These are phyloP conservation scores for Ceuthmochares aereus DNA, from an alignment of 2,113 vertebrate genomes.

Conservation along the genomic window DNA sequence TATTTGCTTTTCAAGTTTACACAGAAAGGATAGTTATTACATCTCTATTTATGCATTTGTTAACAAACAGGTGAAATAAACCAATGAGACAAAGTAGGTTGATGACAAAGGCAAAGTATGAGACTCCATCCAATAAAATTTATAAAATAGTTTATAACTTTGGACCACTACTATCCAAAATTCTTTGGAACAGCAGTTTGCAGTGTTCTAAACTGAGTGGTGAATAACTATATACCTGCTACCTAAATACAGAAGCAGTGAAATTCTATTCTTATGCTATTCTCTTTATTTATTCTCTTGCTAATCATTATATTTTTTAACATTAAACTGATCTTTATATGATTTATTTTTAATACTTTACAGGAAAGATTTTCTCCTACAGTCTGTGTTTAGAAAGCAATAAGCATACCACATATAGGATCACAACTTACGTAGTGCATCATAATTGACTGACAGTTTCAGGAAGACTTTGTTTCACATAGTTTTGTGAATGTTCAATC, in stretches of 20 bases:
- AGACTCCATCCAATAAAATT: fast-evolving
- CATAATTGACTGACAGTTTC: not conserved
- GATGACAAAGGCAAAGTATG: not conserved
- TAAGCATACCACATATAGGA: not conserved
- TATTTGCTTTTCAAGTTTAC: not conserved
- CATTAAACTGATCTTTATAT: not conserved
- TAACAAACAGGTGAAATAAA: not conserved
- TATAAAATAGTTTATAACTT: not conserved
- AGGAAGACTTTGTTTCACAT: not conserved
- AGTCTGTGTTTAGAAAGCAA: not conserved
- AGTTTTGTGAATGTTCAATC: not conserved
- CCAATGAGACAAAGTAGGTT: not conserved
- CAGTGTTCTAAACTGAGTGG: not conserved
- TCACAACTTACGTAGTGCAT: not conserved
- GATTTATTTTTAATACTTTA: not conserved
- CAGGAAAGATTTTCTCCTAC: not conserved
- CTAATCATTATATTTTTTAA: not conserved
- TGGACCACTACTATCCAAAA: not conserved
- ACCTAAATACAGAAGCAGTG: not conserved
- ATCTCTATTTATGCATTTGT: fast-evolving
- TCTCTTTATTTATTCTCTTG: not conserved
- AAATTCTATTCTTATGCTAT: not conserved
- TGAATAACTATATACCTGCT: not conserved
- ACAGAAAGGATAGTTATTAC: fast-evolving
- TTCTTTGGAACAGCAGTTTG: not conserved